Evolutionary conservation across 2,888 invertebrate species (phyloP), one percentile per base, ranked within the genome.

Genomic region (Matsumyia berberina): DNA sequence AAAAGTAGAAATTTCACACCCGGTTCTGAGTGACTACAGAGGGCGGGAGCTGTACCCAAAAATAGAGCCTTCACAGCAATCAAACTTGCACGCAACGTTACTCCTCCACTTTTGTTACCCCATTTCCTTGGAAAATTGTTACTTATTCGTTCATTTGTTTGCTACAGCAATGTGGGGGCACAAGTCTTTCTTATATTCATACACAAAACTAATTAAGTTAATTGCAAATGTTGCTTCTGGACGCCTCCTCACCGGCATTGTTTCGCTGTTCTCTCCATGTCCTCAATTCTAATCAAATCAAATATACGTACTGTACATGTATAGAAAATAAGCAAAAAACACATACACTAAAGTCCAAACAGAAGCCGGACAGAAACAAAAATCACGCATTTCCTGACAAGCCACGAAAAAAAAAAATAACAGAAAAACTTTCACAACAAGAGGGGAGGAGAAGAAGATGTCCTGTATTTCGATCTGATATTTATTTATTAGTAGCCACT

Each of bases 281-380:
- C 77, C 82, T 83, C 60, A 73, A 83, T 78, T 73, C 72, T 73
- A 67, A 57, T 73, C 67, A 73, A 83, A 73, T 73, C 66, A 67
- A 67, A 60, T 55, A 17, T 57, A 31, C 42, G 44, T 24, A n/a
- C 24, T 24, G 4, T 57, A 79, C 72, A 51, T 39, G 37, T 49
- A 24, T 24, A 15, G 11, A 49, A 17, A 19, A 0, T n/a, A 9
- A 1, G 11, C 19, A 42, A 55, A 17, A 44, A 42, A 24, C 8
- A 29, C 37, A 39, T 29, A 15, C 17, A 31, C 31, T 4, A 49
- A 60, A 51, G 29, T 11, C 58, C 11, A 29, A 57, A 19, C 5
- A 44, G 64, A 82, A 76, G 77, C 46, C 67, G 58, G 42, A 73
- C 33, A 55, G 66, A 77, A 46, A 58, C 42, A 77, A 78, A 55